phyloP scores from a whole-genome alignment of 2,888 invertebrate species.

The Chrysolina americana region DNA sequence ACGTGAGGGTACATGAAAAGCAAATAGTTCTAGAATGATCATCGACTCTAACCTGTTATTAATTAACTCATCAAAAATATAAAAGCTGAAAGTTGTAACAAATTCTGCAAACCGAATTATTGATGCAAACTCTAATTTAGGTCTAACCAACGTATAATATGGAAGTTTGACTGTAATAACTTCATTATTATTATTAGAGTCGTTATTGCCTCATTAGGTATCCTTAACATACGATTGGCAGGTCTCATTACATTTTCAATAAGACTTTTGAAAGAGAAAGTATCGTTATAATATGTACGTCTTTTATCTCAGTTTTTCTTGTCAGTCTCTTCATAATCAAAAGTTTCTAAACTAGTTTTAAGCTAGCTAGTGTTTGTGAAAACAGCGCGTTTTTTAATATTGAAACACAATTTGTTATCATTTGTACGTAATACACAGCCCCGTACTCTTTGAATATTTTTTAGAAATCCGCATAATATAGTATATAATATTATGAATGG shows the following conservation, averaged over 20 bases:
- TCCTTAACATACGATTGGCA: no score
- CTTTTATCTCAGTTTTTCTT: not conserved
- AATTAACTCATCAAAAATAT: slow-evolving; percentile 2
- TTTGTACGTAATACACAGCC: not conserved
- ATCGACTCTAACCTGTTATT: not conserved
- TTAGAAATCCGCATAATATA: slow-evolving; percentile 17
- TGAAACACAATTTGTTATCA: not conserved
- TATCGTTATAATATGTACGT: not conserved
- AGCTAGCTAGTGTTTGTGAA: not conserved
- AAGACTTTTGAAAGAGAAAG: not conserved
- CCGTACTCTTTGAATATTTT: slow-evolving; percentile 16
- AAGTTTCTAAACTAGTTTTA: not conserved
- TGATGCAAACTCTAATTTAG: slow-evolving; percentile 6
- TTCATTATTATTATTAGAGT: not conserved
- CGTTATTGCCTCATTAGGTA: not conserved
- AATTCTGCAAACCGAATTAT: no score
- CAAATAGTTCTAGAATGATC: no score
- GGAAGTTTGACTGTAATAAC: slow-evolving; percentile 12
- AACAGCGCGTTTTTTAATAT: not conserved
- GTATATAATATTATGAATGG: slow-evolving; percentile 12
- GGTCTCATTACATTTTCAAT: no score
- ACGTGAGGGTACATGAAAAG: no score
- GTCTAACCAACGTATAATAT: slow-evolving; percentile 22
- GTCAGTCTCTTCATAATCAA: not conserved
- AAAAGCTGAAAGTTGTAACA: slow-evolving; percentile 12